Evolutionary conservation across 2,113 vertebrate genomes (phyloP), one percentile per base, ranked within the genome.

Genomic region (Callithrix jacchus): DNA sequence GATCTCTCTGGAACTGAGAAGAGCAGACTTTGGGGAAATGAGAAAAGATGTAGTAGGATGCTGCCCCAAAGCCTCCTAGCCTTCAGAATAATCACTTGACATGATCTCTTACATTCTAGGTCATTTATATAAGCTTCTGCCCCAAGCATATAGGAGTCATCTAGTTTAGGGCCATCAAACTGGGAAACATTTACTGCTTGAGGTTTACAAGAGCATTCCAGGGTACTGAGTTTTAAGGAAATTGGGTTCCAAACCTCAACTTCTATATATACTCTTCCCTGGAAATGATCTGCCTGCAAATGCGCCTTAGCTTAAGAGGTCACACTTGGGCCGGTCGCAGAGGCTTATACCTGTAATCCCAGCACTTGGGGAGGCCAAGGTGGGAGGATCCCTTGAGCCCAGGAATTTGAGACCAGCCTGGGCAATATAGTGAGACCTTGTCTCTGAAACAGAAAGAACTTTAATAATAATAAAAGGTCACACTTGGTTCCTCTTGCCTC

Each of bases 1-100:
- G 32, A 91, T 91, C 52, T 89, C 79, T 96, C 86, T 14, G 27
- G 61, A 64, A 68, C 64, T 58, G 74, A 91, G 76, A 92, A 82
- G 86, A 87, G 42, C 61, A 17, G 76, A 52, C 54, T 82, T 52
- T 81, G 30, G 76, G 68, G 40, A 84, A 81, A 45, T 21, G 30
- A 6, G 35, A 25, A 76, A 80, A 81, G 77, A 86, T 40, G n/a
- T 45, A n/a, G n/a, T 45, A 40, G 86, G 87, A 68, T 58, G 73
- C 73, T 86, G 27, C 30, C 25, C 10, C 30, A 66, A 42, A 17
- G 45, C 9, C 45, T 71, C 88, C 5, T 21, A 70, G 52, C 6
- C 37, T 8, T 70, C 37, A 88, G 42, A 66, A 66, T 74, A 95
- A 93, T 86, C 66, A 42, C 49, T 49, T 68, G 74, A 83, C 35